Percentiles rank a stretch among this genome's conserved stretches.
phyloP scores from a whole-genome alignment of 2,888 invertebrate genomes.

The Cataglyphis rosenhaueri region DNA sequence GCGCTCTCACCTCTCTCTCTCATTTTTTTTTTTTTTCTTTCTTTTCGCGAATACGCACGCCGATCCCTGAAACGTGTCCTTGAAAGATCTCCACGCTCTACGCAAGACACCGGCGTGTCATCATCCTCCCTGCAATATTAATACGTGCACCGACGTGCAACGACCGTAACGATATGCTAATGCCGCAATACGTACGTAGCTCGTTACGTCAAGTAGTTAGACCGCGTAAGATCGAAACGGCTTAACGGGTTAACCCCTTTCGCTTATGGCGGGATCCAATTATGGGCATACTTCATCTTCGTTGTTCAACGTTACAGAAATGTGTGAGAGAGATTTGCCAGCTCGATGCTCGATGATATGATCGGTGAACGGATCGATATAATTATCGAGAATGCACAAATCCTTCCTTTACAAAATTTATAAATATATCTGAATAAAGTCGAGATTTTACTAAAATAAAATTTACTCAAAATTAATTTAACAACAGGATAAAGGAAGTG shows the following conservation, averaged over 20 bases:
- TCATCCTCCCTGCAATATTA: constrained; percentile 41
- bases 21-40: background rate
- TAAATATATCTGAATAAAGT: background rate
- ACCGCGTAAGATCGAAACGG: constrained; percentile 36
- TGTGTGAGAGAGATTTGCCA: constrained; percentile 4
- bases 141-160: constrained; percentile 41
- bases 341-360: background rate
- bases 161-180: constrained; percentile 48
- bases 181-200: constrained; percentile 39
- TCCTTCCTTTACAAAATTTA: background rate
- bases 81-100: constrained; percentile 27
- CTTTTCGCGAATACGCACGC: constrained; percentile 23
- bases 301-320: constrained; percentile 11
- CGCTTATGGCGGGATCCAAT: constrained; percentile 33
- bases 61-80: constrained; percentile 37
- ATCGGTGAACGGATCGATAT: background rate
- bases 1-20: constrained; percentile 22
- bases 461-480: background rate
- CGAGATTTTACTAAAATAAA: background rate
- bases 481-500: background rate
- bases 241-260: constrained; percentile 30
- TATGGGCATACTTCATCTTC: constrained; percentile 39
- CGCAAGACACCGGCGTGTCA: constrained; percentile 43
- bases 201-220: constrained; percentile 41
- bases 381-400: background rate